Evolutionary conservation across 2,113 vertebrate species (phyloP).

Genomic region (Hippocampus guttulatus): DNA sequence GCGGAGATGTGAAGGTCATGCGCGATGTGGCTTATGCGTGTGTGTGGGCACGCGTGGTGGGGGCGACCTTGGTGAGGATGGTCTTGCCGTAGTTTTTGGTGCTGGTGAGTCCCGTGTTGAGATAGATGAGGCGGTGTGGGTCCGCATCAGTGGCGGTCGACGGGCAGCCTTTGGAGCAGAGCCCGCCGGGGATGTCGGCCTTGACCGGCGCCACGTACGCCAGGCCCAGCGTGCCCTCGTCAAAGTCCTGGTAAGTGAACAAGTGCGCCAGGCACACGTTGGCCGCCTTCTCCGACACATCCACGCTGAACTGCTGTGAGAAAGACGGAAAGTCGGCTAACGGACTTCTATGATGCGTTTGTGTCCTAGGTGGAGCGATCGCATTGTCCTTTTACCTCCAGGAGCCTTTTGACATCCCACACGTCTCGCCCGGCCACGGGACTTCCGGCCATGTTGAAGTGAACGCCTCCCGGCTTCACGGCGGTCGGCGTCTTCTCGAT

Average conservation of each 20-base stretch:
- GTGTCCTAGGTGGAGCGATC: background rate
- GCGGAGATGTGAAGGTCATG: background rate
- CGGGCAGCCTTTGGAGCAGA: slow-evolving; percentile 85
- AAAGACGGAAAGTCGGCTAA: background rate
- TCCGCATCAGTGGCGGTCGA: slow-evolving; percentile 30
- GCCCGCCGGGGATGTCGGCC: slow-evolving; percentile 83
- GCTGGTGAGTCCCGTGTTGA: slow-evolving; percentile 96
- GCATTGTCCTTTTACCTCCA: slow-evolving; percentile 75
- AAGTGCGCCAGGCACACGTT: slow-evolving; percentile 92
- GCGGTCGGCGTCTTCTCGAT: slow-evolving; percentile 79
- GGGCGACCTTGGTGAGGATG: slow-evolving; percentile 91
- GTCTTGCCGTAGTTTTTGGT: slow-evolving; percentile 99
- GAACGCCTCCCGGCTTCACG: slow-evolving; percentile 50
- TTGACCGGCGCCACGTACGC: slow-evolving; percentile 91
- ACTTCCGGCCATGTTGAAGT: slow-evolving; percentile 90
- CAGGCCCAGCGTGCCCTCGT: slow-evolving; percentile 90
- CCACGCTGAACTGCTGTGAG: slow-evolving; percentile 89
- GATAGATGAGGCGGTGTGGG: slow-evolving; percentile 76
- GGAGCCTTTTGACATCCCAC: slow-evolving; percentile 91
- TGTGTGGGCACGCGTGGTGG: background rate
- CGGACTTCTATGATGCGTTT: background rate
- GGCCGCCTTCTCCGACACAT: slow-evolving; percentile 89
- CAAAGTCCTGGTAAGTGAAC: slow-evolving; percentile 97
- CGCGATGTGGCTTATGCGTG: background rate
- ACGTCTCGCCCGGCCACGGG: slow-evolving; percentile 79